Base-by-base conservation (phyloP, 2,888 invertebrate genomes). In the Ormyrus rosae region DNA sequence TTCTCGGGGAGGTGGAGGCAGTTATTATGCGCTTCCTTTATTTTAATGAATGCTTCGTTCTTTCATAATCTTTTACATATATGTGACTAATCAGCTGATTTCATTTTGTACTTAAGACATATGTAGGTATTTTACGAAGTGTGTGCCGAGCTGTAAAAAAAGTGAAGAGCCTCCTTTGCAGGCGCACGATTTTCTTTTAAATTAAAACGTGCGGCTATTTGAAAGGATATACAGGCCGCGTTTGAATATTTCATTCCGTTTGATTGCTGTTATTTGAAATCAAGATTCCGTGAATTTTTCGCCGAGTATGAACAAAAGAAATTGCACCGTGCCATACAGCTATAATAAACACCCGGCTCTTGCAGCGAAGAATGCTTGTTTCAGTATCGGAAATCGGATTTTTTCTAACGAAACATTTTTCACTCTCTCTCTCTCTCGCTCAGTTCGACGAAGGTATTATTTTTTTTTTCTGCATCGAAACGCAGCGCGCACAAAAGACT, bases 361-460 rank as follows among this genome's bases (percentile, higher is more conserved):
- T n/a, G 3, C 72, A 51, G 19, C 11, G 34, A 74, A 75, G 74
- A 80, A 74, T 74, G 80, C 80, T 58, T 58, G 74, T 70, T 69
- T 63, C 58, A 45, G 64, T 80, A 80, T 80, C 65, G 75, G 75
- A 71, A 80, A 80, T 80, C 67, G 60, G 71, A 67, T 78, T 78
- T 77, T 76, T 78, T 64, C 58, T 65, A 46, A 53, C 75, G 56
- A 58, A 75, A 64, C 51, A 65, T 72, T 67, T 78, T 67, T 56
- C 19, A 11, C 51, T 19, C 45, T n/a, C 34, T 78, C 60, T 56
- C 19, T 7, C 51, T 19, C 45, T n/a, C 34, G 19, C 19, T 19
- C 19, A 19, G 19, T 19, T 19, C 19, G 19, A 11, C 50, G 8
- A 9, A 19, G 60, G 50, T 63, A 63, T 72, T 72, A 72, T 72